phyloP scores from a whole-genome alignment of 2,888 invertebrate genomes.

The Microctonus brassicae region DNA sequence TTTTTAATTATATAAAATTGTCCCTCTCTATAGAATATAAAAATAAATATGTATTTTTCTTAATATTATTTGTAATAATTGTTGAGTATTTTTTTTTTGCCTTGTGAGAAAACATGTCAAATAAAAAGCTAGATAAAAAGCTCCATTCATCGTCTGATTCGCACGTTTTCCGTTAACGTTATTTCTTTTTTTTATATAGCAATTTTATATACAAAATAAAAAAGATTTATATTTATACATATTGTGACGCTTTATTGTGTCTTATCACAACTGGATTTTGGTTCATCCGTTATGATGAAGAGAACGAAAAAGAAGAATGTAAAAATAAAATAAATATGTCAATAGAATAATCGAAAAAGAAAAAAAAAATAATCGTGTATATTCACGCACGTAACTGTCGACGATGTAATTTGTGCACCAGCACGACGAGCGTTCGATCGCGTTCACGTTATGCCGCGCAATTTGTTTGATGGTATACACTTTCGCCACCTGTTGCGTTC shows the following conservation, averaged over 20 bases:
- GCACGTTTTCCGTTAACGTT: not conserved
- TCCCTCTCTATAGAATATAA: too few relatives aligned
- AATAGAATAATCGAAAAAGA: slow-evolving; percentile 30
- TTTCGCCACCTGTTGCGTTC: slow-evolving; percentile 55
- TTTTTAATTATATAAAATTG: too few relatives aligned
- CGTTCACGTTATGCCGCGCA: slow-evolving; percentile 59
- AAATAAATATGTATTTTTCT: too few relatives aligned
- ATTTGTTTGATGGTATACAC: slow-evolving; percentile 51
- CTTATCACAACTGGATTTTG: not conserved
- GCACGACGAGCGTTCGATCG: slow-evolving; percentile 42
- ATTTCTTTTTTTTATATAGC: not conserved
- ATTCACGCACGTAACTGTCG: slow-evolving; percentile 30
- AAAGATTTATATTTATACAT: not conserved
- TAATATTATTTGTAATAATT: too few relatives aligned
- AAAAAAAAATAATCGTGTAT: not conserved
- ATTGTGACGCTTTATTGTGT: not conserved
- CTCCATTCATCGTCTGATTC: too few relatives aligned
- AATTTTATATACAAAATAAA: not conserved
- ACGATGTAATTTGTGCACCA: not conserved
- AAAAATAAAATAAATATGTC: slow-evolving; percentile 26
- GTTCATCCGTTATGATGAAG: not conserved
- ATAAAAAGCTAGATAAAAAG: not conserved
- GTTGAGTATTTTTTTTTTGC: too few relatives aligned
- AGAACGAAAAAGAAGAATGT: not conserved
- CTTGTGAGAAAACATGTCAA: too few relatives aligned